Evolutionary conservation across 2,797 vertebrate genomes (phyloP).

Genomic region (Falco rusticolus): DNA sequence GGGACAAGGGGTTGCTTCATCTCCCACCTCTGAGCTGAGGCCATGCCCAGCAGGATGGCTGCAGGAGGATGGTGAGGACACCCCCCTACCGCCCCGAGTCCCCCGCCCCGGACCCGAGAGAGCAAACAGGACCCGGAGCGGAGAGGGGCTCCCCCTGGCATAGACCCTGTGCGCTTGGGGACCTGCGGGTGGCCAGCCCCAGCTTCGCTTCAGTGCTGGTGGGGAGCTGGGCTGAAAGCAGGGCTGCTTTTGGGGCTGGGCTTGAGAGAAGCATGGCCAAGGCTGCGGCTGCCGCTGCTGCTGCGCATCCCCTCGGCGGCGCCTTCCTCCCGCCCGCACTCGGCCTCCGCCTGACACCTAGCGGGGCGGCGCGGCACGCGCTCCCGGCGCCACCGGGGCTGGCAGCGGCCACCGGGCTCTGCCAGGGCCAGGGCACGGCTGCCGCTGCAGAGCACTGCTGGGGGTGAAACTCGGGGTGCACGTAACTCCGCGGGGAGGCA

Average conservation of each 20-base stretch:
- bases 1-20: background rate
- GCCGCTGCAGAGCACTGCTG: background rate
- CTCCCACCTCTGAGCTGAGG: background rate
- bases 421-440: background rate
- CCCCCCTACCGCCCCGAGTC: background rate
- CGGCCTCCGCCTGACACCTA: constrained; percentile 66
- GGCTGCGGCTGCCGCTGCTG: background rate
- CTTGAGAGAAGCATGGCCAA: background rate
- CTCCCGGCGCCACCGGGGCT: background rate
- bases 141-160: background rate
- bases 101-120: background rate
- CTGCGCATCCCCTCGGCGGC: background rate
- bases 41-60: background rate
- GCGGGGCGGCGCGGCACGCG: background rate
- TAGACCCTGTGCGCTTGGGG: rapidly evolving
- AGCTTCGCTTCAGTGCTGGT: background rate
- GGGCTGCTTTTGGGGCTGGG: background rate
- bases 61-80: background rate
- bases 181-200: background rate
- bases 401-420: background rate
- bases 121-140: background rate
- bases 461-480: background rate
- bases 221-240: rapidly evolving
- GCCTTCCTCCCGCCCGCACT: background rate
- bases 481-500: background rate